These are phyloP conservation scores for Peromyscus leucopus DNA, from an alignment of 2,113 vertebrate genomes.

Conservation along the genomic window DNA sequence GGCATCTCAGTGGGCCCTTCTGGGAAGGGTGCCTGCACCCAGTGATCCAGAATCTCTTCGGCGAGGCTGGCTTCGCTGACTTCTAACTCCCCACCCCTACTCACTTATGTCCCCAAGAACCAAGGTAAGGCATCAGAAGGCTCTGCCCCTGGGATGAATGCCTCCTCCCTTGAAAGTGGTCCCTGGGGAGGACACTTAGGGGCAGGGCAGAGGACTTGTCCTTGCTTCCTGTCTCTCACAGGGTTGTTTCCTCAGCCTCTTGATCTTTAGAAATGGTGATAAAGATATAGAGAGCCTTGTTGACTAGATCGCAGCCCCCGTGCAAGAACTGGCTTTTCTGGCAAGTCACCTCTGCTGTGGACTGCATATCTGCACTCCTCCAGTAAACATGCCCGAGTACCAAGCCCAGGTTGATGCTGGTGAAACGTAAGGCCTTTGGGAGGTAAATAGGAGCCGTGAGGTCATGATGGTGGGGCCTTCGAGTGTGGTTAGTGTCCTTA, in stretches of 20 bases:
- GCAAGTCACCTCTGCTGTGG: neutral
- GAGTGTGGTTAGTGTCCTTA: neutral
- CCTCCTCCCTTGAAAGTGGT: neutral
- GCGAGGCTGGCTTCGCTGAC: neutral
- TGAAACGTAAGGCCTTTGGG: neutral
- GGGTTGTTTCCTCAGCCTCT: neutral
- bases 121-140: neutral
- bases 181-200: neutral
- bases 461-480: neutral
- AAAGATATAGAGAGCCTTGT: neutral
- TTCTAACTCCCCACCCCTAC: rapidly evolving
- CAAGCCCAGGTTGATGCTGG: neutral
- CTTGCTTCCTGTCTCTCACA: neutral
- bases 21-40: neutral
- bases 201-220: neutral
- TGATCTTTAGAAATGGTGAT: neutral
- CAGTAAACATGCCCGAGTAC: neutral
- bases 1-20: neutral
- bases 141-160: neutral
- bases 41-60: neutral
- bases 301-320: neutral
- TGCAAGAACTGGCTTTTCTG: neutral
- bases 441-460: neutral
- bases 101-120: neutral
- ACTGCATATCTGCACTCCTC: neutral